Base-by-base conservation (phyloP, 1,140 invertebrate genomes). In the Plectrocnemia conspersa region DNA sequence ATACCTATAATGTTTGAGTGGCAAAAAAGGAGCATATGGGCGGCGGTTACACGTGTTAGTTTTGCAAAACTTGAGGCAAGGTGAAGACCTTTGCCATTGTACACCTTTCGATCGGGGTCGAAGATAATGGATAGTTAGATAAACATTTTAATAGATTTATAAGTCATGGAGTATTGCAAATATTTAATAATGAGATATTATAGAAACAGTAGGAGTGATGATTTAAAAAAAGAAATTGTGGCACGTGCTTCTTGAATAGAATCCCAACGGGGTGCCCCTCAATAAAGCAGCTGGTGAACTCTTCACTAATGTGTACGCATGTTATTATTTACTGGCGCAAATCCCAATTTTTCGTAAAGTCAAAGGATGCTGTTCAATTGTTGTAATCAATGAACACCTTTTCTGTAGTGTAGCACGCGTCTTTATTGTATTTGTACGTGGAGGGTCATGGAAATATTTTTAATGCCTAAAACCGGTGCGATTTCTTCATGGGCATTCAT, bases 201-300 rank as follows among this genome's bases (percentile, higher is more conserved):
- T 3, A 35, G 16, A 35, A 35, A 4, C 32, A 3, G 3, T 13
- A 35, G 22, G 9, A 41, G 22, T 19, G 22, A 41, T 45, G 11
- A 11, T 23, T 16, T 6, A 16, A 15, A 38, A 49, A 21, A 49
- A 49, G 40, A 35, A 33, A 35, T 19, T 10, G 32, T 50, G 47
- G 47, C 47, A 23, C 47, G 47, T 50, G 47, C 47, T 38, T 25
- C 25, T 27, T 35, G 9, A 38, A 50, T 29, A 25, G 29, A 5
- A 13, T 50, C 47, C 47, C 47, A 22, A 50, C 33, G 47, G 47
- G 47, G 47, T 33, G 32, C 25, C 35, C 22, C 33, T 16, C n/a
- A 23, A 35, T 38, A 4, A 24, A 24, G 47, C 47, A 50, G 47
- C 47, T 50, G 47, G 47, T 35, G 21, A 38, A n/a, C 47, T 50